Percentiles rank a stretch among this genome's conserved stretches.
Conservation (phyloP, 2,888 invertebrate genomes). For the Campoletis raptor region DNA sequence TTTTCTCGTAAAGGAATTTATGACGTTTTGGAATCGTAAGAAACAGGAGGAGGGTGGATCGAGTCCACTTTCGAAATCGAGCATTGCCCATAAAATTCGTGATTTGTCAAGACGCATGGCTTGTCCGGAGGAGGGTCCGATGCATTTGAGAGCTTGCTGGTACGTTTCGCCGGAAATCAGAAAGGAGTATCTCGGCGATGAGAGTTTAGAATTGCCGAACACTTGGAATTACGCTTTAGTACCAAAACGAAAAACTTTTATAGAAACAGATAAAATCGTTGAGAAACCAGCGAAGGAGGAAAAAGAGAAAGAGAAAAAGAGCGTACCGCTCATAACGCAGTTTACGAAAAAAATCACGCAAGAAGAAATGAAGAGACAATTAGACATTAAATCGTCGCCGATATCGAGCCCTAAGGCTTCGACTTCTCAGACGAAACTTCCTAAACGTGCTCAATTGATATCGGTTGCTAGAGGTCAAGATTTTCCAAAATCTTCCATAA, state of each 20-base stretch:
- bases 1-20: constrained; percentile 88
- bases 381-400: constrained; percentile 66
- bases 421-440: constrained; percentile 70
- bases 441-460: constrained; percentile 79
- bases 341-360: constrained; percentile 84
- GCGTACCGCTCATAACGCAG: constrained; percentile 85
- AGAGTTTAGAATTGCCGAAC: constrained; percentile 86
- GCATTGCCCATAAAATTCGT: constrained; percentile 86
- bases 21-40: constrained; percentile 86
- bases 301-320: constrained; percentile 78
- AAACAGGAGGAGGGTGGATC: constrained; percentile 76
- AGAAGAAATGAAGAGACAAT: constrained; percentile 81
- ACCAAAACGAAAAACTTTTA: constrained; percentile 72
- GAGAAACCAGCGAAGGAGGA: constrained; percentile 69
- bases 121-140: constrained; percentile 86
- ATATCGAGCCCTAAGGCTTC: constrained; percentile 69
- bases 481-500: constrained; percentile 74
- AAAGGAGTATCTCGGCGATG: constrained; percentile 85
- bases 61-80: constrained; percentile 83
- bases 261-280: constrained; percentile 55
- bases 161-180: constrained; percentile 87
- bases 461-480: constrained; percentile 79
- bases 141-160: constrained; percentile 89
- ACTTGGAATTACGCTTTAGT: constrained; percentile 86
- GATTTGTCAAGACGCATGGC: constrained; percentile 88